Conservation (phyloP, 2,113 vertebrate species). For the Leiothrix lutea region DNA sequence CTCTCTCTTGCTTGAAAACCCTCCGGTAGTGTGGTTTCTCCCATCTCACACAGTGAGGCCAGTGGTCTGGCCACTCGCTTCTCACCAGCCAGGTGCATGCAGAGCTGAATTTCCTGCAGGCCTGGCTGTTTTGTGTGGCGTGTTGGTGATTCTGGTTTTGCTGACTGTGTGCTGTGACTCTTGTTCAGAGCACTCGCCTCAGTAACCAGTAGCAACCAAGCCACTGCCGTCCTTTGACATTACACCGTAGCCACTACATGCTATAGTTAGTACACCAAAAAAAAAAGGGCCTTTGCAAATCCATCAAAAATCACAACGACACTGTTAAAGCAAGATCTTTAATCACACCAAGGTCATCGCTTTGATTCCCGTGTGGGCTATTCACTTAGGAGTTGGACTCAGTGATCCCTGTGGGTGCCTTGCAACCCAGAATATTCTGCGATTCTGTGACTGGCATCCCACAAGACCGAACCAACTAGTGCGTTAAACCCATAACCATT, state of each 20-base stretch:
- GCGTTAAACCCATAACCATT: neutral
- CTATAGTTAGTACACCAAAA: neutral
- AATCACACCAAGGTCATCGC: neutral
- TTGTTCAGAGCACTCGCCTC: neutral
- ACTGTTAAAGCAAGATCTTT: neutral
- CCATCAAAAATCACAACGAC: neutral
- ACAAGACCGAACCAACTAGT: neutral
- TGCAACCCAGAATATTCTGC: neutral
- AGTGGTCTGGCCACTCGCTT: neutral
- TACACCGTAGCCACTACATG: neutral
- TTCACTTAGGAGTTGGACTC: neutral
- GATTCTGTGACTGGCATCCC: neutral
- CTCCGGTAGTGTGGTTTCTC: neutral
- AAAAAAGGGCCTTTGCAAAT: neutral
- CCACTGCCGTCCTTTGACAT: constrained; percentile 20
- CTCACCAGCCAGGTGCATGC: neutral
- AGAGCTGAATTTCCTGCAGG: neutral
- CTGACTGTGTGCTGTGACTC: neutral
- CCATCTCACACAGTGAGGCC: neutral
- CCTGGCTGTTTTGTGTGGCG: neutral
- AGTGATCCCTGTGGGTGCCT: neutral
- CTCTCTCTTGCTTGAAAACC: neutral
- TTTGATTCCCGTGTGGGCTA: neutral
- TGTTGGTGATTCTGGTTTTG: neutral
- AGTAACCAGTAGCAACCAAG: constrained; percentile 49